Evolutionary conservation across 2,888 invertebrate genomes (phyloP), one percentile per base, ranked within the genome.

Genomic region (Chrysolina americana): DNA sequence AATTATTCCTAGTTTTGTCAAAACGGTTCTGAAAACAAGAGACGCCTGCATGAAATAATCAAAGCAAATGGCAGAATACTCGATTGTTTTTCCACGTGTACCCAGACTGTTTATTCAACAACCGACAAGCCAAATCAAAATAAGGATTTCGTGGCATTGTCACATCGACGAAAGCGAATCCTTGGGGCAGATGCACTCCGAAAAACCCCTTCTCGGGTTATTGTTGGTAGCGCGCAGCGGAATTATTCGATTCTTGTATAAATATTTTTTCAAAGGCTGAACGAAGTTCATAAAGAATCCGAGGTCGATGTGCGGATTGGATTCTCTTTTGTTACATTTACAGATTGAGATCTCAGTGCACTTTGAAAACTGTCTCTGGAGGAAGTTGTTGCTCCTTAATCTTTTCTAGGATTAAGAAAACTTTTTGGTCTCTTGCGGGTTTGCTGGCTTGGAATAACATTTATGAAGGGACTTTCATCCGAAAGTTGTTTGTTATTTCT

Each of bases 61-160:
- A 11, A 4, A 11, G 13, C 11, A n/a, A 59, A 59, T 59, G 59
- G 23, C 63, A 63, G 63, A 15, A 10, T 36, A 48, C 15, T 4
- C 15, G 19, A 50, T 64, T 70, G 70, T 70, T 70, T 63, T 70
- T 47, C 41, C 70, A 70, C 63, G 21, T 70, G 70, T 63, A 48
- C 64, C 62, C 47, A 28, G 11, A 41, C 62, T 68, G 65, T 75
- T 69, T 68, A 36, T 44, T 65, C 23, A 59, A 53, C 47, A 65
- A 63, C 70, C 62, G 66, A 47, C 65, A 71, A 59, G 71, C 62
- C 65, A 53, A 41, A 50, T 44, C 68, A 59, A 72, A 78, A 74
- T 62, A 73, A 74, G 70, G 72, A 73, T 74, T 76, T 68, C 72
- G 41, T 41, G 68, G 73, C 71, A 74, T 78, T 76, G 78, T 78